A percentile compares a stretch with the other conserved stretches of the same genome.
phyloP scores from a whole-genome alignment of 2,113 vertebrate genomes.

The Ictalurus punctatus region DNA sequence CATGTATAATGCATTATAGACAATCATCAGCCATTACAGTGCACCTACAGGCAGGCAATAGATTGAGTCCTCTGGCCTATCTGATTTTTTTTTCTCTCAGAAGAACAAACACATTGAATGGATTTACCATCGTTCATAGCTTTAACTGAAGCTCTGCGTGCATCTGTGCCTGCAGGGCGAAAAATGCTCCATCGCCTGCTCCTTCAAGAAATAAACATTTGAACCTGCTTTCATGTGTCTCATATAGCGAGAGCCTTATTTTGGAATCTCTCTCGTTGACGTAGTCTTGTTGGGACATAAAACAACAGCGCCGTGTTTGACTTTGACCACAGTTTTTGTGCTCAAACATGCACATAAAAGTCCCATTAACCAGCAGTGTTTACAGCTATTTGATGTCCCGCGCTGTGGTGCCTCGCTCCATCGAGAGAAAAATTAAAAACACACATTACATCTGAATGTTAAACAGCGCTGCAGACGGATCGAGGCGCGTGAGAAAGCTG shows the following conservation, averaged over 20 bases:
- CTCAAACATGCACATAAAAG: conserved; percentile 7
- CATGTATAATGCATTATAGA: conserved; percentile 62
- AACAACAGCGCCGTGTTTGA: conserved; percentile 35
- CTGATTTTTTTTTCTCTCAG: conserved; percentile 55
- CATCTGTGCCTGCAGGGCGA: conserved; percentile 50
- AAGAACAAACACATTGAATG: conserved; percentile 61
- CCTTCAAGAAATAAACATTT: conserved; percentile 51
- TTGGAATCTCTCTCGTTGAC: conserved; percentile 34
- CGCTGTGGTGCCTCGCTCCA: not conserved
- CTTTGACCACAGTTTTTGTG: conserved; percentile 31
- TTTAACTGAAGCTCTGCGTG: conserved; percentile 52
- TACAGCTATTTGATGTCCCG: conserved; percentile 20
- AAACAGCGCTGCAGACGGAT: not conserved
- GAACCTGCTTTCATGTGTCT: conserved; percentile 50
- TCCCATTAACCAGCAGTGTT: conserved; percentile 18
- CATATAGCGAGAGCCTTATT: conserved; percentile 37
- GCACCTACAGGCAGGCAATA: conserved; percentile 59
- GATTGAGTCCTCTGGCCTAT: conserved; percentile 60
- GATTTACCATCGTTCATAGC: conserved; percentile 56
- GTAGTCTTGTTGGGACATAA: conserved; percentile 12
- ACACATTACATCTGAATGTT: conserved; percentile 9
- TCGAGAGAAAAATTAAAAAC: conserved; percentile 15
- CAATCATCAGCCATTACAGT: conserved; percentile 59
- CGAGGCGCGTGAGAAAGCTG: not conserved
- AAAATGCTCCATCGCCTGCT: conserved; percentile 38